Evolutionary conservation across 64 coral and sea anemone species (phyloP).

Genomic region (Montipora foliosa): DNA sequence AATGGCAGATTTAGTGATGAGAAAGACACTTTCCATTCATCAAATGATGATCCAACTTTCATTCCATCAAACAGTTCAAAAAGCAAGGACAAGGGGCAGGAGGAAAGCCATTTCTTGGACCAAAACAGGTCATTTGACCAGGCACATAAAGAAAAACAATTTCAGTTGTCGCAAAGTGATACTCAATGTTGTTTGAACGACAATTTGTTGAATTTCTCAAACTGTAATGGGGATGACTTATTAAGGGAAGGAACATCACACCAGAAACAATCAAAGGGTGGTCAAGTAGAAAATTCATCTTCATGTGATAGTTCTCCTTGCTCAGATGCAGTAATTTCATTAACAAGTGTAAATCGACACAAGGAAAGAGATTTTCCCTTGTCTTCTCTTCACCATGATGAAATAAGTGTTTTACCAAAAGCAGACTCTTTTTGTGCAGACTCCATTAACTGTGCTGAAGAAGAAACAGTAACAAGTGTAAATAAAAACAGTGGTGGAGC

Average conservation of each 20-base stretch:
- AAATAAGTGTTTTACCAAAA: background rate
- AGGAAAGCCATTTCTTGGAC: background rate
- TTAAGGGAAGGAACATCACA: background rate
- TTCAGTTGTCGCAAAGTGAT: background rate
- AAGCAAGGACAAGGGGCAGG: background rate
- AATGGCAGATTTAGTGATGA: background rate
- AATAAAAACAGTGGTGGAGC: background rate
- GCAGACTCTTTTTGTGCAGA: background rate
- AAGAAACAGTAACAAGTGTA: background rate
- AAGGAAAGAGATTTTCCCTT: background rate
- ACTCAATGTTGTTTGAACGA: background rate
- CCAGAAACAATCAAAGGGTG: background rate
- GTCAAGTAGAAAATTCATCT: background rate
- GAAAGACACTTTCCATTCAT: background rate
- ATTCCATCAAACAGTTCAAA: background rate
- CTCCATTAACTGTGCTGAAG: background rate
- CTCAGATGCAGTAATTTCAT: background rate
- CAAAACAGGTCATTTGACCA: background rate
- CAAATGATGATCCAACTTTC: background rate
- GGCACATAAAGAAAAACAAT: background rate
- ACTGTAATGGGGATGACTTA: background rate
- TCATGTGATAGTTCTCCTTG: background rate
- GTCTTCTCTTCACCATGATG: background rate
- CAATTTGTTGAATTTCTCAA: too few species aligned
- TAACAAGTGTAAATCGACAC: background rate